A percentile compares a stretch with the other conserved stretches of the same genome.
Conservation (phyloP, 2,888 invertebrate genomes). For the Blomia tropicalis region DNA sequence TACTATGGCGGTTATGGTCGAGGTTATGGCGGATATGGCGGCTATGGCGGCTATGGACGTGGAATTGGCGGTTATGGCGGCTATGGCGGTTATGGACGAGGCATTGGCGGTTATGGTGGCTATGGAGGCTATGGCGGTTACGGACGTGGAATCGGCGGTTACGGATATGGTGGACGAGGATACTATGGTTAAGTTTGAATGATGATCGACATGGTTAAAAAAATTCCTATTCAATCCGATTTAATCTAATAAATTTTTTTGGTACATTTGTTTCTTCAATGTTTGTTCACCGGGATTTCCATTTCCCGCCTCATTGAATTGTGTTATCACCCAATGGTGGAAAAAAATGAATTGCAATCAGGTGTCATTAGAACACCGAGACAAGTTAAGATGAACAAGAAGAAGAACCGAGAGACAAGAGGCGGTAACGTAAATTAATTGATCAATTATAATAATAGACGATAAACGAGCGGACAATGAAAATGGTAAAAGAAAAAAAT, state of each 20-base stretch:
- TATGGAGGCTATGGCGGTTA: background rate
- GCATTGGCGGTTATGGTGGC: background rate
- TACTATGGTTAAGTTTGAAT: background rate
- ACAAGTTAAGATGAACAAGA: no score
- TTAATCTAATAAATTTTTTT: background rate
- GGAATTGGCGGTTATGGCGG: background rate
- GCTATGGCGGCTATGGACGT: background rate
- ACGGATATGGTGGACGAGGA: slow-evolving; percentile 3
- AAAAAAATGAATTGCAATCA: no score
- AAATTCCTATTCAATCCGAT: background rate
- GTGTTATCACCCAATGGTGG: no score
- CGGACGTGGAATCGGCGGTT: background rate
- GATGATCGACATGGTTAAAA: background rate
- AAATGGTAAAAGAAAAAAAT: no score
- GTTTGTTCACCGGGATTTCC: no score
- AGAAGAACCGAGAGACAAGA: no score
- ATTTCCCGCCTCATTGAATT: no score
- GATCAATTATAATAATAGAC: no score
- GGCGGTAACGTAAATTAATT: no score
- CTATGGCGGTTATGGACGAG: background rate
- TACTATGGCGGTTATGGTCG: background rate
- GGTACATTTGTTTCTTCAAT: background rate
- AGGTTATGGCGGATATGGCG: background rate
- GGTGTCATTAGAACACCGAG: no score
- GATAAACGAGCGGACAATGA: no score